Evolutionary conservation across 2,113 vertebrate genomes (phyloP), one percentile per base, ranked within the genome.

Genomic region (Notiomystis cincta): DNA sequence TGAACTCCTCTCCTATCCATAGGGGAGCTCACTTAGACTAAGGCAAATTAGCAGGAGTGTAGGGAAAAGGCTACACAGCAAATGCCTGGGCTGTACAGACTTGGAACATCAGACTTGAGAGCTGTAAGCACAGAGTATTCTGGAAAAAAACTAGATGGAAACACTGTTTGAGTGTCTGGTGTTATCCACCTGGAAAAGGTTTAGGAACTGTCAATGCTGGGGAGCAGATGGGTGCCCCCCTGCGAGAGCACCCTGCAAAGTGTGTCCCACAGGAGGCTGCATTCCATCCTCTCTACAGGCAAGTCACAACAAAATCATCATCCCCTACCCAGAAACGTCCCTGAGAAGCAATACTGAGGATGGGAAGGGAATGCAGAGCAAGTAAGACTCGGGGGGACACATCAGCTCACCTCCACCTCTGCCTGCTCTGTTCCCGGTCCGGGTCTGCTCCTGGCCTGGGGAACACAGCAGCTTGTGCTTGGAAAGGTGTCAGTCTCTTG

Each of bases 401-500:
- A 0, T 24, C 79, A 35, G 11, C 20, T 71, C 22, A 82, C 56
- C 44, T 56, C 17, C 1, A 4, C 47, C n/a, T 57, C 65, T 62
- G 65, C 58, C 38, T 1, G 1, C 71, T 67, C 79, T 19, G 35
- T 17, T 45, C 2, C 7, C 58, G 45, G 0, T 51, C 50, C 3
- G 2, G 25, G 15, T 61, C 50, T 72, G 33, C 58, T 76, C 2
- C 0, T 13, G 17, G 13, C 23, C 60, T 21, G 40, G 40, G 65
- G 25, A 76, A 23, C 0, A 3, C 7, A 11, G 47, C 60, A 82
- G 31, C 65, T 58, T 0, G 0, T 51, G 38, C 15, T 54, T 64
- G 54, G 48, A 20, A 69, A 76, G 53, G 31, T 60, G 22, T 14
- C 16, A 12, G 19, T 47, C 16, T 57, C 57, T 16, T n/a, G 44